Base-by-base conservation (phyloP, 2,888 invertebrate species). In the Brachyopa scutellaris region DNA sequence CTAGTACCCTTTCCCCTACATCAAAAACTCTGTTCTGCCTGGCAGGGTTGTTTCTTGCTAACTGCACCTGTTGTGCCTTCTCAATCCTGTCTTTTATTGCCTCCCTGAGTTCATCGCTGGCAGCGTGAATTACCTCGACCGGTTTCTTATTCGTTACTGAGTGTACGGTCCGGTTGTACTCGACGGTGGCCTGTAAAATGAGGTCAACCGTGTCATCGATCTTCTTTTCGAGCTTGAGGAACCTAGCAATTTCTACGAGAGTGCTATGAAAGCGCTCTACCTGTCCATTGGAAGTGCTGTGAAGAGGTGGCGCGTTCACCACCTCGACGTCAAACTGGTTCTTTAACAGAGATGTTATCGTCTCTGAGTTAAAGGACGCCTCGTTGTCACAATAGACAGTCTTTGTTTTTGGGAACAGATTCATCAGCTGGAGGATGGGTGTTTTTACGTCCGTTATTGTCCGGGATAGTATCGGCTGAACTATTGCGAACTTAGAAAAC, bases 121-220 rank as follows among this genome's bases (percentile, higher is more conserved):
- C 7, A 13, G 29, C 23, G 8, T 64, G 57, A 19, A 79, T 33
- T 31, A 31, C 11, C 2, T 51, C 31, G 6, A 51, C 31, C 1
- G 51, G 51, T 17, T 36, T 36, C 55, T 26, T 40, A n/a, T 82
- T 62, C 26, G 49, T 74, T 1, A 40, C 47, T 0, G 70, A 76
- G 49, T 45, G 51, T 8, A 51, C 11, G 3, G 31, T 57, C 29
- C 36, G 49, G 9, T 79, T 84, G 40, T 76, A 79, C 42, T 76
- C 57, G n/a, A 62, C 61, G 7, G 67, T 57, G 23, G 76, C 49
- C 8, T 36, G 42, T 33, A 77, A 36, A 26, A 55, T 72, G 33
- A 64, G 29, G 4, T 78, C 62, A 15, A 36, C 29, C 3, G 66
- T 69, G 64, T 73, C 67, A 2, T 59, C 19, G 21, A 62, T 62